phyloP scores from a whole-genome alignment of 2,797 vertebrate genomes.

The Selene dorsalis region DNA sequence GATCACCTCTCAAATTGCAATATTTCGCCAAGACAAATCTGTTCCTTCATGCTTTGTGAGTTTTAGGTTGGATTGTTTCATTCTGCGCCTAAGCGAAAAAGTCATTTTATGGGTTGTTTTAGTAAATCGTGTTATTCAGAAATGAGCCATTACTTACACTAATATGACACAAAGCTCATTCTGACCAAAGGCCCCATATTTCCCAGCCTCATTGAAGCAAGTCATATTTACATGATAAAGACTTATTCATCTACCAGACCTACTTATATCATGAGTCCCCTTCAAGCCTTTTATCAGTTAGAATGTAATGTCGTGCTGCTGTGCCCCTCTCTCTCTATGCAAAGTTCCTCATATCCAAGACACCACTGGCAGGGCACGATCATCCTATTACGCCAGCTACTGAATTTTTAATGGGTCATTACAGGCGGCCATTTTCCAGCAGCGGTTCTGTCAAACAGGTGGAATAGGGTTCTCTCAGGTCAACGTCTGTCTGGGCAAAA shows the following conservation, averaged over 20 bases:
- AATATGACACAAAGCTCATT: conserved; percentile 73
- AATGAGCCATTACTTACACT: conserved; percentile 72
- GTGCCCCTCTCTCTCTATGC: conserved; percentile 17
- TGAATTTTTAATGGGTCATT: conserved; percentile 80
- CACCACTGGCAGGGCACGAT: conserved; percentile 61
- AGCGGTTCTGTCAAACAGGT: conserved; percentile 74
- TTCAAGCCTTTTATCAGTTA: conserved; percentile 59
- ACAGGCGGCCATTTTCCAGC: conserved; percentile 61
- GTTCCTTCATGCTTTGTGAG: conserved; percentile 69
- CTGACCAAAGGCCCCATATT: conserved; percentile 68
- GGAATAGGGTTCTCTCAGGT: conserved; percentile 69
- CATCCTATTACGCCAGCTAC: conserved; percentile 73
- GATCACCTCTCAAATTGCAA: conserved; percentile 77
- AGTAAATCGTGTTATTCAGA: conserved; percentile 68
- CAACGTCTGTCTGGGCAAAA: conserved; percentile 61
- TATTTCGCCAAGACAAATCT: conserved; percentile 72
- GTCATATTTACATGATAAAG: conserved; percentile 77
- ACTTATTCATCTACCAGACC: conserved; percentile 62
- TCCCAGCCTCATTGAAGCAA: conserved; percentile 57
- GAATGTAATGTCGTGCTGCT: conserved; percentile 50
- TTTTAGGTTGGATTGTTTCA: conserved; percentile 67
- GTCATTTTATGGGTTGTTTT: conserved; percentile 73
- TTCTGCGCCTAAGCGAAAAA: conserved; percentile 57
- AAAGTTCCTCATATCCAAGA: conserved; percentile 55
- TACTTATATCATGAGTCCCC: conserved; percentile 51